Conservation (phyloP, 92 coral and sea anemone genomes). For the Meandrina meandrites region DNA sequence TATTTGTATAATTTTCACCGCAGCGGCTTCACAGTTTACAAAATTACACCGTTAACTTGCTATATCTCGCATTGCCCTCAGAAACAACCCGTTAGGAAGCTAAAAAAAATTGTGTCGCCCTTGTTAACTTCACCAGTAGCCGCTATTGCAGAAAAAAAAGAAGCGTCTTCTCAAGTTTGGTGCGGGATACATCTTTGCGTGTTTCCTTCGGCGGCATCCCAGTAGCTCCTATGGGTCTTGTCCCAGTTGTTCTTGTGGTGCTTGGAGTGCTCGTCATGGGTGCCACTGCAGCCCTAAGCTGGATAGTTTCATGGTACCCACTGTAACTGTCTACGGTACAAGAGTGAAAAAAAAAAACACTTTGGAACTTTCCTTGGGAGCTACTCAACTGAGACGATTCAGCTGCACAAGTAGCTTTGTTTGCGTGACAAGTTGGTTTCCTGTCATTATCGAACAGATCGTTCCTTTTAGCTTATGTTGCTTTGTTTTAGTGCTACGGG, state of each 20-base stretch:
- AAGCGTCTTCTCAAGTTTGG: background rate
- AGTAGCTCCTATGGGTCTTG: conserved; percentile 55
- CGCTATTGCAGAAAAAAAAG: background rate
- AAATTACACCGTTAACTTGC: conserved; percentile 12
- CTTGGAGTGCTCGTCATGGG: conserved; percentile 76
- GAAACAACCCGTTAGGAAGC: background rate
- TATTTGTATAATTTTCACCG: background rate
- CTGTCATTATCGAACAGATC: background rate
- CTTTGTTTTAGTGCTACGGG: background rate
- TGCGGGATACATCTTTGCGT: background rate
- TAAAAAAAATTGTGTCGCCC: background rate
- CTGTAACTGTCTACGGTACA: conserved; percentile 10
- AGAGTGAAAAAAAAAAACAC: background rate
- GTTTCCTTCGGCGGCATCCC: background rate
- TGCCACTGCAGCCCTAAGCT: conserved; percentile 85
- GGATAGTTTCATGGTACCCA: conserved; percentile 94
- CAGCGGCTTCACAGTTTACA: conserved; percentile 35
- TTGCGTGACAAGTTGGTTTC: background rate
- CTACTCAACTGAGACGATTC: background rate
- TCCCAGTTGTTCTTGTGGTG: conserved; percentile 68
- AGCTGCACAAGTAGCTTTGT: background rate
- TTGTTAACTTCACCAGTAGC: background rate
- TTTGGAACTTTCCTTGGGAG: background rate
- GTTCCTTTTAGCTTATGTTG: background rate
- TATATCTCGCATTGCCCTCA: background rate